These are phyloP conservation scores for Musca domestica DNA, from an alignment of 1,140 invertebrate genomes.

Conservation along the genomic window DNA sequence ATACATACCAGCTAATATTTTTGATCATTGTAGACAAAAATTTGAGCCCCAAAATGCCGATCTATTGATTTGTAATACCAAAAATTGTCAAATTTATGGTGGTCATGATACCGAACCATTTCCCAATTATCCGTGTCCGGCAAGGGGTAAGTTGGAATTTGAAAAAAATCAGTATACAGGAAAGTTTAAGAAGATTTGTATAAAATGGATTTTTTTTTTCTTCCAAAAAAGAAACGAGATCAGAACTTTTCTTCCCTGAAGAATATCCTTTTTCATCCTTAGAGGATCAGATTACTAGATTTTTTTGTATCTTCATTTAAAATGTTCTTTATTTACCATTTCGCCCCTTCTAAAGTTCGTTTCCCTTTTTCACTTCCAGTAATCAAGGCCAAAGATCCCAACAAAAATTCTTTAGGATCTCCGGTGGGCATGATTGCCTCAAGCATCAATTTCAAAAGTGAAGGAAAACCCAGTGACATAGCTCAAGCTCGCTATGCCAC, in stretches of 20 bases:
- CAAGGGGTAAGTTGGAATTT: not conserved
- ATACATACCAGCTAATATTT: no score
- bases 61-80: not conserved
- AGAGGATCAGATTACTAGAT: no score
- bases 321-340: not conserved
- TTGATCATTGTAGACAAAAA: no score
- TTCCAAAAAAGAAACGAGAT: no score
- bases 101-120: not conserved
- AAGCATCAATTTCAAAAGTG: slow-evolving; percentile 18
- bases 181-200: no score
- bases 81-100: slow-evolving; percentile 2
- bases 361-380: not conserved
- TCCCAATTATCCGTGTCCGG: not conserved
- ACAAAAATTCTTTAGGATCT: slow-evolving; percentile 31
- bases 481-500: slow-evolving; percentile 18
- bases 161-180: no score
- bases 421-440: slow-evolving; percentile 29
- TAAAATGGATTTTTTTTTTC: no score
- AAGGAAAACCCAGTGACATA: not conserved
- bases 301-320: no score
- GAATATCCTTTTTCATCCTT: no score
- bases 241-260: no score
- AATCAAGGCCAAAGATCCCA: slow-evolving; percentile 1
- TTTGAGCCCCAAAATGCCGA: not conserved
- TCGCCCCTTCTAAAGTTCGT: not conserved